Evolutionary conservation across 1,140 invertebrate genomes (phyloP), one percentile per base, ranked within the genome.

Genomic region (Monochamus saltuarius): DNA sequence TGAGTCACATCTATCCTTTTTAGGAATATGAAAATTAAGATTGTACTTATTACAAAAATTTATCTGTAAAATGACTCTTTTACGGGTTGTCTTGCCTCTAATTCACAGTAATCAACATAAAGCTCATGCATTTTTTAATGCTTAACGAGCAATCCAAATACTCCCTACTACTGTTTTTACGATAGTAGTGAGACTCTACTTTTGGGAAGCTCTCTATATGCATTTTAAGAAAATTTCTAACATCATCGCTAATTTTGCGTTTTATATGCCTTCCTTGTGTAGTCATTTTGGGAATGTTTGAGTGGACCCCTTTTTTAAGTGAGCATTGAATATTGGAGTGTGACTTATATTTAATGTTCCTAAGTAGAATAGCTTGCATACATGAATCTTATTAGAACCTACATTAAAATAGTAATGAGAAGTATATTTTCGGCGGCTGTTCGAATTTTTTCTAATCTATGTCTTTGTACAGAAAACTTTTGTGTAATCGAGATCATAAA

Each of bases 331-430:
- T 17, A 56, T 42, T 29, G 54, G 54, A 9, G 54, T 46, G 35
- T 56, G 54, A 22, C 40, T 56, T 16, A 56, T 56, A 8, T 40
- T 34, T 56, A 56, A 36, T 4, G 42, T 56, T 10, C 54, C 42
- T 43, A 56, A 36, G 16, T 56, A 56, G 11, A 45, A 43, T 53
- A 13, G 14, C 9, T 53, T 53, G 64, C 89, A 85, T 4, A 11
- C 10, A 10, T 39, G 9, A 36, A 56, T 43, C 35, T 42, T 38
- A 56, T n/a, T n/a, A n/a, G n/a, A n/a, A n/a, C n/a, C n/a, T n/a
- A n/a, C n/a, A n/a, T n/a, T n/a, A n/a, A 56, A 56, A 56, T 56
- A 29, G 35, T 56, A 56, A 2, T 16, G 17, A 34, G 45, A 56
- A 22, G 53, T 13, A 16, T 13, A 16, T 9, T 16, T 45, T 45